Percentiles rank a stretch among this genome's conserved stretches.
These are phyloP conservation scores for Trachelus troglodyta DNA, from an alignment of 2,888 invertebrate species.

Conservation along the genomic window DNA sequence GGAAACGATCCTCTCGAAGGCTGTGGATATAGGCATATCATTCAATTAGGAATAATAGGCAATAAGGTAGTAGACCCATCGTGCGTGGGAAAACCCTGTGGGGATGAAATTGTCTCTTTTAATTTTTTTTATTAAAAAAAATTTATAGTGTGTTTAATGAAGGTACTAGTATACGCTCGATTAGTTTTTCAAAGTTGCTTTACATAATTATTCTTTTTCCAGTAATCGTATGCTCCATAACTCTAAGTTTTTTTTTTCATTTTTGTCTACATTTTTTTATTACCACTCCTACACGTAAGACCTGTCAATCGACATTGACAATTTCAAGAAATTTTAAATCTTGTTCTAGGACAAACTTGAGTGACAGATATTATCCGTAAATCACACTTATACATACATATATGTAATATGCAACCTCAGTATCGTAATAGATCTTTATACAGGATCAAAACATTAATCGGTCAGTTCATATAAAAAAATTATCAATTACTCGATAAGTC, in stretches of 20 bases:
- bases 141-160: background rate
- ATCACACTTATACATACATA: background rate
- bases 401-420: background rate
- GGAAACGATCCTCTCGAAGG: background rate
- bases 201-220: too few species aligned
- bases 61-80: background rate
- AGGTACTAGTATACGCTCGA: too few species aligned
- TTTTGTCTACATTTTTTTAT: too few species aligned
- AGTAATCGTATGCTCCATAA: too few species aligned
- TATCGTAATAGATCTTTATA: background rate
- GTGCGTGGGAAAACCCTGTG: background rate
- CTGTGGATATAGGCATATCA: background rate
- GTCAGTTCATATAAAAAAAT: background rate
- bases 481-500: background rate
- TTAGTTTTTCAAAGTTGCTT: too few species aligned
- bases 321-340: too few species aligned
- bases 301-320: too few species aligned
- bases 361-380: background rate
- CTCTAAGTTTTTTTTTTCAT: too few species aligned
- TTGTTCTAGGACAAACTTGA: too few species aligned
- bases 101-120: background rate
- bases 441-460: background rate
- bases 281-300: too few species aligned
- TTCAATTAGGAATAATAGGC: background rate
- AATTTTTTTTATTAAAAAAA: background rate